Evolutionary conservation across 2,888 invertebrate species (phyloP), one percentile per base, ranked within the genome.

Genomic region (Napeogenes inachia): DNA sequence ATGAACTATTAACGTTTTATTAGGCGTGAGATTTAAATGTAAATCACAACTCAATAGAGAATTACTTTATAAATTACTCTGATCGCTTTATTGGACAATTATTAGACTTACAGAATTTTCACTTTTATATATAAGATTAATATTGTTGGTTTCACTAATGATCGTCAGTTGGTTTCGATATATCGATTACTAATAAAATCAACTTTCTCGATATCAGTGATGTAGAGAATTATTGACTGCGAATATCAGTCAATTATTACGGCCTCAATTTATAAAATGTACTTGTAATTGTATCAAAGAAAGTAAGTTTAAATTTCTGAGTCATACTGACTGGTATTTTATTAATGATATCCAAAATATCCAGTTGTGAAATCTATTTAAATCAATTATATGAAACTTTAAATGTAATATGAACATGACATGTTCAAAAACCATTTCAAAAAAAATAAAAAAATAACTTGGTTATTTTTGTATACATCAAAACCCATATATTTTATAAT

Each of bases 171-270:
- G 42, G 33, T 55, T 42, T 57, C 54, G 57, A 57, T 57, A 56
- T 62, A 62, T 61, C 58, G 60, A 56, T 62, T 62, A 62, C 60
- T 61, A 67, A 66, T 67, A 63, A 67, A 57, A 67, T 63, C 60
- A 64, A 69, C 69, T 69, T 69, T 69, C 69, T 60, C 68, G 63
- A 57, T 60, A 53, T 62, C 64, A 66, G 63, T 64, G 65, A 60
- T 74, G 69, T 73, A 70, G 71, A 73, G 64, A 69, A 66, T 59
- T 64, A 70, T 75, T 79, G 76, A 35, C 35, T 6, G 35, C 35
- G 35, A 86, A 84, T 85, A 84, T 82, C 76, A 72, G 77, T 80
- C 79, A 79, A 81, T 76, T 78, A 78, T 75, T 73, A 68, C 72
- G 82, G 70, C 79, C 80, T 70, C 73, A 73, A 78, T 83, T 70